A percentile compares a stretch with the other conserved stretches of the same genome.
Evolutionary conservation across 2,888 invertebrate genomes (phyloP).

Genomic region (Morinoia aosen): DNA sequence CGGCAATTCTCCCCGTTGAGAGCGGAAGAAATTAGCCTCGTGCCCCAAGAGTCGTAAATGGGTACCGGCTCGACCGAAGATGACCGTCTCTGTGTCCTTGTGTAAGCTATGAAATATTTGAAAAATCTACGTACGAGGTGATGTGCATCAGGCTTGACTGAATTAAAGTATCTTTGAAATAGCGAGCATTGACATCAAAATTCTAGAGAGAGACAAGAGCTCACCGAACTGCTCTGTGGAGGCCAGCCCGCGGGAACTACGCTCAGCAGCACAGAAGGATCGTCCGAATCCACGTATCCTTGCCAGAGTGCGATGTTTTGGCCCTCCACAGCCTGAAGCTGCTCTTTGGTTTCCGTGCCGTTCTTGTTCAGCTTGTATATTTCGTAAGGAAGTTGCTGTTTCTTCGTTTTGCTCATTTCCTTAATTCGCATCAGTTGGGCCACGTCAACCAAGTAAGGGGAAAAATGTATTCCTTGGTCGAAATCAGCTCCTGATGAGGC

Average conservation of each 20-base stretch:
- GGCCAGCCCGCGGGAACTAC: neutral
- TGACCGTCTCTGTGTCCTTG: no score
- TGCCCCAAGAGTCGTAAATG: no score
- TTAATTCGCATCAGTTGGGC: neutral
- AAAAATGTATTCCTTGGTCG: neutral
- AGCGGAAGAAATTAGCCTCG: no score
- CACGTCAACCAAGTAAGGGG: neutral
- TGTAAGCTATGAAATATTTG: no score
- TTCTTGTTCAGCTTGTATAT: neutral
- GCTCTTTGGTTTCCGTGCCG: neutral
- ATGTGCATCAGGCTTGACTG: no score
- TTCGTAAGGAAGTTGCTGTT: neutral
- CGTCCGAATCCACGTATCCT: neutral
- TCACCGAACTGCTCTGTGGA: neutral
- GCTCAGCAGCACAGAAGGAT: conserved; percentile 5
- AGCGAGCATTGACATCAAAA: neutral
- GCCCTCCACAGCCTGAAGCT: neutral
- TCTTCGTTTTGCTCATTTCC: neutral
- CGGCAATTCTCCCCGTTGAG: no score
- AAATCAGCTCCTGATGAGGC: neutral
- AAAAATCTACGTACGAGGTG: no score
- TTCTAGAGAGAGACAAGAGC: neutral
- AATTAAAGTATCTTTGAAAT: no score
- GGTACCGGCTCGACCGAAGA: no score
- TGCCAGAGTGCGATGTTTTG: neutral